These are phyloP conservation scores for Aphrophora alni DNA, from an alignment of 2,888 invertebrate genomes.

Conservation along the genomic window DNA sequence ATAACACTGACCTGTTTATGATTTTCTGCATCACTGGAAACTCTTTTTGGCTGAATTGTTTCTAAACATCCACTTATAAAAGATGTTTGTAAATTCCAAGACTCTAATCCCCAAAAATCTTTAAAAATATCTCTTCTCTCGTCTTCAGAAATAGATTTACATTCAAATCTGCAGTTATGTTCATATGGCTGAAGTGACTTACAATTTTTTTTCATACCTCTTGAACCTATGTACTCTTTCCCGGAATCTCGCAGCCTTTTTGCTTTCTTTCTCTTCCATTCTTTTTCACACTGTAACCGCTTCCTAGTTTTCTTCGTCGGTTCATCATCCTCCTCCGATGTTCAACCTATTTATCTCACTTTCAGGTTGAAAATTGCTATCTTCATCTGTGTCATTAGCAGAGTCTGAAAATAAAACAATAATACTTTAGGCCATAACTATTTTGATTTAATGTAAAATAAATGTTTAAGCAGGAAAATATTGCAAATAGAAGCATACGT, in stretches of 20 bases:
- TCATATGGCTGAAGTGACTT: conserved; percentile 5
- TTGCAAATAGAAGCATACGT: too few species aligned
- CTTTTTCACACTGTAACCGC: neutral
- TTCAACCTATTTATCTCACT: too few species aligned
- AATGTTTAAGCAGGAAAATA: too few species aligned
- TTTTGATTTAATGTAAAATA: too few species aligned
- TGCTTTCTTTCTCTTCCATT: conserved; percentile 10
- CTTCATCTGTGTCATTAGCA: neutral
- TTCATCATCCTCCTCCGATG: too few species aligned
- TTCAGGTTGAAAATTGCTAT: neutral
- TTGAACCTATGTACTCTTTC: conserved; percentile 2
- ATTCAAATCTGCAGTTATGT: conserved; percentile 14
- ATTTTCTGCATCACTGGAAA: too few species aligned
- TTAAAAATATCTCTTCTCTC: neutral
- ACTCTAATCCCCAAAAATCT: neutral
- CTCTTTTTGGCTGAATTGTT: too few species aligned
- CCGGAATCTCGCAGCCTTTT: conserved; percentile 11
- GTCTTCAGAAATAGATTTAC: neutral
- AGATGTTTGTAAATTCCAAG: conserved; percentile 6
- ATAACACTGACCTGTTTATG: neutral
- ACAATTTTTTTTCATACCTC: neutral
- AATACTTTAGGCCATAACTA: too few species aligned
- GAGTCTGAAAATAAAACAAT: conserved; percentile 3
- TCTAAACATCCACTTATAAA: conserved; percentile 13
- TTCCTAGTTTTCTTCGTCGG: conserved; percentile 8